phyloP scores from a whole-genome alignment of 2,797 vertebrate species.

The Myotis pilosus region DNA sequence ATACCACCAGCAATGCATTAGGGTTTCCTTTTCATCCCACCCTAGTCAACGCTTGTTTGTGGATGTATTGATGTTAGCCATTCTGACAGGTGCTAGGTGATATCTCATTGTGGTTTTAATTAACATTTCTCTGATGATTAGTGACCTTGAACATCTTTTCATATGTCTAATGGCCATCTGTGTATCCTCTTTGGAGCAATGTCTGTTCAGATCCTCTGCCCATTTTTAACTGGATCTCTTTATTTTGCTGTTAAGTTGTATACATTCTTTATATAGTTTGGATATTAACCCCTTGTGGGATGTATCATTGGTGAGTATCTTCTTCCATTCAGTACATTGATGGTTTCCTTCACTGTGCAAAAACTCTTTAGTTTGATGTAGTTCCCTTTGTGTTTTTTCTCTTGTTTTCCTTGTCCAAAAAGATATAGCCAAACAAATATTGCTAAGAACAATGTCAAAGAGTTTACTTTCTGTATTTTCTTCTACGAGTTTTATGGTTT shows the following conservation, averaged over 20 bases:
- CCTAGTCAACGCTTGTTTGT: neutral
- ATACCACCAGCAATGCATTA: neutral
- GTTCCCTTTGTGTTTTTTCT: neutral
- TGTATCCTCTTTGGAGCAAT: neutral
- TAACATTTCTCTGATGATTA: neutral
- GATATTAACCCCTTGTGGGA: neutral
- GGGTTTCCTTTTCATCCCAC: neutral
- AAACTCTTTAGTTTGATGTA: neutral
- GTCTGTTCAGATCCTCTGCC: neutral
- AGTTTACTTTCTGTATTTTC: neutral
- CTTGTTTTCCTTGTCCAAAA: neutral
- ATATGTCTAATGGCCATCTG: neutral
- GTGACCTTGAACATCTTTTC: neutral
- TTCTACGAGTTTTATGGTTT: neutral
- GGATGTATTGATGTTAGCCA: neutral
- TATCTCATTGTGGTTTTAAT: neutral
- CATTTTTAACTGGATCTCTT: neutral
- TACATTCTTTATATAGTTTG: neutral
- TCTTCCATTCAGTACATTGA: neutral
- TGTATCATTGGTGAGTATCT: neutral
- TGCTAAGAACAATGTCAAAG: neutral
- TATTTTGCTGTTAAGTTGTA: neutral
- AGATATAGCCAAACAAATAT: neutral
- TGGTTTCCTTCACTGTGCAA: neutral
- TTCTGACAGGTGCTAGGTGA: neutral